Conservation (phyloP, 1,140 invertebrate genomes). For the Melanaphis sacchari region DNA sequence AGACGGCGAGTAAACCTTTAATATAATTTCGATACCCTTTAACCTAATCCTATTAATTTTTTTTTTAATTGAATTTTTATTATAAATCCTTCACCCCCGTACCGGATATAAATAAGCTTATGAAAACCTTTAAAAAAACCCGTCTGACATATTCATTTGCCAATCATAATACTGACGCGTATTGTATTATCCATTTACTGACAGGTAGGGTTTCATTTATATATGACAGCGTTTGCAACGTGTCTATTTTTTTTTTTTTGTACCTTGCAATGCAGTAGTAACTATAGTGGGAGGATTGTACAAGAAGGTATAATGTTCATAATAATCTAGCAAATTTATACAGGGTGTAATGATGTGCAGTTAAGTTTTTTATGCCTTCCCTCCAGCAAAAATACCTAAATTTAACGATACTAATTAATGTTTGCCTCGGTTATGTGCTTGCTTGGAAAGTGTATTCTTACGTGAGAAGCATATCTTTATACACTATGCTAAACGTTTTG, state of each 20-base stretch:
- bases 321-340: slow-evolving; percentile 8
- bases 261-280: not conserved
- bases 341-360: slow-evolving; percentile 29
- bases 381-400: slow-evolving; percentile 10
- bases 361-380: not conserved
- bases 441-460: slow-evolving; percentile 11
- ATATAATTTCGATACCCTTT: slow-evolving; percentile 47
- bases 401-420: slow-evolving; percentile 47
- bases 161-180: slow-evolving; percentile 56
- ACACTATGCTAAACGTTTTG: slow-evolving; percentile 24
- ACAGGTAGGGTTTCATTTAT: slow-evolving; percentile 55
- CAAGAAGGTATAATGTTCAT: slow-evolving; percentile 25
- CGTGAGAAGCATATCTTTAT: not conserved
- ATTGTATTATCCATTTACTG: slow-evolving; percentile 40
- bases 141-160: slow-evolving; percentile 53
- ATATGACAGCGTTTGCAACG: slow-evolving; percentile 54
- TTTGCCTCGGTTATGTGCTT: not conserved
- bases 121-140: slow-evolving; percentile 44
- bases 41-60: slow-evolving; percentile 56
- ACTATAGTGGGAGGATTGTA: slow-evolving; percentile 6
- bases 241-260: slow-evolving; percentile 18
- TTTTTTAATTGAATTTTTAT: slow-evolving; percentile 57
- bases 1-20: not conserved
- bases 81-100: slow-evolving; percentile 43
- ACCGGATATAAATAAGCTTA: slow-evolving; percentile 57